Conservation (phyloP, 1,140 invertebrate species). For the Leucophenga varia region DNA sequence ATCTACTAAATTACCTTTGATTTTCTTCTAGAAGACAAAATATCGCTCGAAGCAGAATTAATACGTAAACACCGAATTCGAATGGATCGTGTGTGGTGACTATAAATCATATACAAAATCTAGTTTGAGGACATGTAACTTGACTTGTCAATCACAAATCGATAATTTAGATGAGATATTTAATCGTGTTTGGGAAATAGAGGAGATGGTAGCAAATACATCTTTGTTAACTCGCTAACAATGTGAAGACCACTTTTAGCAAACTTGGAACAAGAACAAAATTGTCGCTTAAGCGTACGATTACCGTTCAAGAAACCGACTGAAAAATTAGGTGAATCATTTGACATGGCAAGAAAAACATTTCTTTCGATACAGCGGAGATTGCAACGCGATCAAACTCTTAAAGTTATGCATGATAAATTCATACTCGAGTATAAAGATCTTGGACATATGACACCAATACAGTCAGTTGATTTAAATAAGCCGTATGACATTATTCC, state of each 20-base stretch:
- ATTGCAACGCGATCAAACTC: not conserved
- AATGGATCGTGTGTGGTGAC: slow-evolving; percentile 25
- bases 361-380: not conserved
- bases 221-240: not conserved
- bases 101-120: not conserved
- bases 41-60: slow-evolving; percentile 12
- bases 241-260: slow-evolving; percentile 2
- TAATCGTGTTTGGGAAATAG: slow-evolving; percentile 41
- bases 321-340: not conserved
- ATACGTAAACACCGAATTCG: slow-evolving; percentile 31
- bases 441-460: not conserved
- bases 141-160: not conserved
- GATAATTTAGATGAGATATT: slow-evolving; percentile 1
- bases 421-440: not conserved
- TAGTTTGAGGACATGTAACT: too few relatives aligned
- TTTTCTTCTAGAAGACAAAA: slow-evolving; percentile 23
- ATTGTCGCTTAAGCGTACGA: not conserved
- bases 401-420: slow-evolving; percentile 3
- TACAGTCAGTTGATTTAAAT: too few relatives aligned
- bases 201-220: slow-evolving; percentile 26
- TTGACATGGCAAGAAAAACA: not conserved
- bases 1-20: slow-evolving; percentile 40
- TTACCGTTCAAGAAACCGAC: not conserved
- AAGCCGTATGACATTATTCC: too few relatives aligned
- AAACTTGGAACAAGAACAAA: not conserved